Evolutionary conservation across 1,140 invertebrate genomes (phyloP), one percentile per base, ranked within the genome.

Genomic region (Euborellia annulipes): DNA sequence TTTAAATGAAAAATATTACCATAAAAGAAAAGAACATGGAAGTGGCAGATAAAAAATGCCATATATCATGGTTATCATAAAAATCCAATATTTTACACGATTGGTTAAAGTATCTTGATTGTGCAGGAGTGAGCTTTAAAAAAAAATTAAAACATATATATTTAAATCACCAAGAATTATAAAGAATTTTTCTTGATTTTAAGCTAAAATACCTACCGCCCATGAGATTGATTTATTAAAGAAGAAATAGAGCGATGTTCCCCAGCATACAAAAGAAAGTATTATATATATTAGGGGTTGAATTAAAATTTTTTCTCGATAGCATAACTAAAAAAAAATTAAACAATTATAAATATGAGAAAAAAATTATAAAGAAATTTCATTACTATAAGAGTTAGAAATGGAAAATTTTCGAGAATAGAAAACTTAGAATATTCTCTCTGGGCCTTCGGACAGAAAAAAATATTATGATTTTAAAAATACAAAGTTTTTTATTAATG

Each of bases 1-100:
- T 18, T 4, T 17, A 43, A 30, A 17, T 43, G 14, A 2, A 32
- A 7, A 43, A 16, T 11, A 42, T 59, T 53, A 80, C 73, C 77
- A 85, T 84, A 57, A 91, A 92, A 19, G 81, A 86, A 54, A 91
- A 82, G 57, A 91, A 92, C 71, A 92, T 76, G 36, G 81, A 82
- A 21, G 78, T 69, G 3, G 87, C 82, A 14, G 87, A 91, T 0
- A 89, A 64, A 53, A 89, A 78, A 63, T 93, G 88, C 89, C 89
- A 93, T 18, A 87, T 72, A 56, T 93, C 88, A 62, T 93, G 89
- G 23, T 69, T 73, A 63, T 94, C 89, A 58, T 84, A 90, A 55
- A 91, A 89, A 41, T 75, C 64, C 2, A 90, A 64, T 3, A 89
- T 55, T 3, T 75, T 64, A 58, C 89, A 94, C 18, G 70, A 68